Evolutionary conservation across 2,888 invertebrate species (phyloP), one percentile per base, ranked within the genome.

Genomic region (Flexamia atlantica): DNA sequence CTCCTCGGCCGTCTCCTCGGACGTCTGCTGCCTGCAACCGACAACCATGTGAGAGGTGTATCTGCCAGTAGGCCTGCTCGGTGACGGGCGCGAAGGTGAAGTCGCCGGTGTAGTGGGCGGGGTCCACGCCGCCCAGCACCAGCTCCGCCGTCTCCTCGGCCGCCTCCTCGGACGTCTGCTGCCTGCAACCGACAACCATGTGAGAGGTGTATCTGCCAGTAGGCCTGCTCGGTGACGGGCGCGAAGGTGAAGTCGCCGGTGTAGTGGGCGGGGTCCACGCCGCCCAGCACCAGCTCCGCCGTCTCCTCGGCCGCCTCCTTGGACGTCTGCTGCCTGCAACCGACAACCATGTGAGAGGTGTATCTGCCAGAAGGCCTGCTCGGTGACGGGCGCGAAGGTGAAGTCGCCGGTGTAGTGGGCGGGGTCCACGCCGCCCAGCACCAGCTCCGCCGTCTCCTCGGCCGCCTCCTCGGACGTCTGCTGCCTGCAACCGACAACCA

Each of bases 401-500:
- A 74, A 42, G 25, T 74, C 46, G 3, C 74, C 74, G 7, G 74
- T 74, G 42, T 74, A 74, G 40, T 74, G 74, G 46, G 5, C 25
- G 20, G 74, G 74, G 36, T 74, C 74, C 42, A 74, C 40, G n/a
- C 74, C 74, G 2, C 74, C 74, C 17, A 74, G 74, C 14, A 46
- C 46, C 23, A 74, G 23, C 74, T 74, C 74, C 3, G 68, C 68
- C 9, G 17, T n/a, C 36, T 70, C 68, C 5, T 32, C n/a, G 3
- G 7, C 25, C 3, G 7, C 25, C 7, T 4, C 9, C 60, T 25
- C 60, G 20, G 23, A 4, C 4, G 60, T 14, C 3, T 20, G 23
- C 5, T 5, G 4, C 60, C 20, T 60, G 40, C 12, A 40, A 40
- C 57, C n/a, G 25, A 85, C 88, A 93, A 93, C 91, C 91, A 89